Conservation (phyloP, 2,888 invertebrate species). For the Leptinotarsa tumamoca region DNA sequence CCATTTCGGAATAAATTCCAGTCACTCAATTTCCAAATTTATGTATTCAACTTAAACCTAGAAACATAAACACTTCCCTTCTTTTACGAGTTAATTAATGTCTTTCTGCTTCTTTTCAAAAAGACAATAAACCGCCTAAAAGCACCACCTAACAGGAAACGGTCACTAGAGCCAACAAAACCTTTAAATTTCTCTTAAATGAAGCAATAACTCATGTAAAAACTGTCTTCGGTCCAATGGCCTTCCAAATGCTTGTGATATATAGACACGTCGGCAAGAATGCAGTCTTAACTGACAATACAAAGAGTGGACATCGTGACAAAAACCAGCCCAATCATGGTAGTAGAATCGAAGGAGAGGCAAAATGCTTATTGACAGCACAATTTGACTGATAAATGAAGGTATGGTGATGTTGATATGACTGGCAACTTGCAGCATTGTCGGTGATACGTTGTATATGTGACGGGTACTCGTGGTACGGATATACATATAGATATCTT, state of each 20-base stretch:
- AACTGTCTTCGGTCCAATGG: slow-evolving; percentile 24
- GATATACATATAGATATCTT: background rate
- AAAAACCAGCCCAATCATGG: slow-evolving; percentile 61
- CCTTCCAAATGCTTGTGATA: slow-evolving; percentile 45
- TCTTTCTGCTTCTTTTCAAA: slow-evolving; percentile 29
- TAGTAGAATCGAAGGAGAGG: slow-evolving; percentile 50
- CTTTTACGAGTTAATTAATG: slow-evolving; percentile 22
- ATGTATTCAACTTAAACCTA: slow-evolving; percentile 12
- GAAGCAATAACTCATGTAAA: slow-evolving; percentile 39
- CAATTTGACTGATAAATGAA: slow-evolving; percentile 61
- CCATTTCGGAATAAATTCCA: background rate
- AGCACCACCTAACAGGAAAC: slow-evolving; percentile 39
- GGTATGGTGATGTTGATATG: slow-evolving; percentile 54
- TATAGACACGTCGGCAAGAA: slow-evolving; percentile 58
- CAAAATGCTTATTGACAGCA: slow-evolving; percentile 58
- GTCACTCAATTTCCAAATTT: background rate
- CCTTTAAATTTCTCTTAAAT: slow-evolving; percentile 30
- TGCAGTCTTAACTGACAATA: slow-evolving; percentile 56
- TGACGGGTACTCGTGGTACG: slow-evolving; percentile 32
- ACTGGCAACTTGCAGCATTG: slow-evolving; percentile 55
- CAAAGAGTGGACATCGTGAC: slow-evolving; percentile 57
- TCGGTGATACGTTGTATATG: slow-evolving; percentile 25
- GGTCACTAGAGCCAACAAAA: slow-evolving; percentile 40
- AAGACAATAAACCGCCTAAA: slow-evolving; percentile 37
- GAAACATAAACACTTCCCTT: slow-evolving; percentile 23